Conservation (phyloP, 2,797 vertebrate species). For the Antennarius maculatus region DNA sequence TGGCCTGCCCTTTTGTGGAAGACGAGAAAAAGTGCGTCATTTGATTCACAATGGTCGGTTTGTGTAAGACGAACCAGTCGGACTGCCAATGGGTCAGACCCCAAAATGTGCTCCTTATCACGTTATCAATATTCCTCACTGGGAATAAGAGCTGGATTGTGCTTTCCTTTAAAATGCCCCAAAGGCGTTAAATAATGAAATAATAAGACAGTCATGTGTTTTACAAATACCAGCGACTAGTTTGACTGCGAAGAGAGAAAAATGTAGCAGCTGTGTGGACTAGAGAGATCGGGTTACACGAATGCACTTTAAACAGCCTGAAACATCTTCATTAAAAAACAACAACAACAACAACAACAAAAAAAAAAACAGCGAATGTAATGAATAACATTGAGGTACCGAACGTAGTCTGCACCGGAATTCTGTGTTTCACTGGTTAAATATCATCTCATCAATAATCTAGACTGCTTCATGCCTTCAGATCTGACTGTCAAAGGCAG, state of each 20-base stretch:
- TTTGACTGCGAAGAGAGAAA: constrained; percentile 29
- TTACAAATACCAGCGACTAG: constrained; percentile 25
- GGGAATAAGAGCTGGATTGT: background rate
- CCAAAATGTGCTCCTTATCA: constrained; percentile 21
- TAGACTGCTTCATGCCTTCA: constrained; percentile 27
- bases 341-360: too few relatives aligned
- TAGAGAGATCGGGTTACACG: constrained; percentile 25
- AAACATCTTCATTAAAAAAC: background rate
- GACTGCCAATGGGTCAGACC: constrained; percentile 48
- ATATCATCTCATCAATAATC: constrained; percentile 34
- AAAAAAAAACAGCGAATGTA: constrained; percentile 8
- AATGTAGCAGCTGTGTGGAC: background rate
- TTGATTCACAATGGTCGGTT: constrained; percentile 72
- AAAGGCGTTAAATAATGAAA: background rate
- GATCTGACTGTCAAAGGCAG: constrained; percentile 34
- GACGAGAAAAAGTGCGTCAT: constrained; percentile 72
- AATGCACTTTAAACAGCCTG: constrained; percentile 28
- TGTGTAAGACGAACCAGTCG: constrained; percentile 55
- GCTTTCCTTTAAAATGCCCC: background rate
- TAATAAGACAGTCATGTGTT: background rate
- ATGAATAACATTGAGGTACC: background rate
- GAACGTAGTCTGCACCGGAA: constrained; percentile 5
- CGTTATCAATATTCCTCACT: constrained; percentile 29
- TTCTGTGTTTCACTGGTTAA: background rate
- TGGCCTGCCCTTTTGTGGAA: constrained; percentile 32